Conservation (phyloP, 2,113 vertebrate genomes). For the Sorex araneus region DNA sequence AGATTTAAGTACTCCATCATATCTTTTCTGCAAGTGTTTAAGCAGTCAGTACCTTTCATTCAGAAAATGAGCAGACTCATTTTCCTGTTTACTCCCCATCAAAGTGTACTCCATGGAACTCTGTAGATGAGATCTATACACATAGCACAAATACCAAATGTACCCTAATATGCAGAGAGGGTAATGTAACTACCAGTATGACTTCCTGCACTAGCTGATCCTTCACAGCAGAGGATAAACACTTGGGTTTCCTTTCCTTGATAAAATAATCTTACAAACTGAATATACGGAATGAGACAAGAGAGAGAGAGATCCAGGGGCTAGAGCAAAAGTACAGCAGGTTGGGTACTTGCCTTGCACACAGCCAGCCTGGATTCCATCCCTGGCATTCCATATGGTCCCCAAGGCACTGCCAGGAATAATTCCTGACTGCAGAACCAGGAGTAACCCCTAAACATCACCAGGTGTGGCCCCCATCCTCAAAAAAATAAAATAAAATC, state of each 20-base stretch:
- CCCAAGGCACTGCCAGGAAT: no score
- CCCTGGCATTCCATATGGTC: no score
- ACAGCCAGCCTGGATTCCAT: no score
- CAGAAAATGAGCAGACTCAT: neutral
- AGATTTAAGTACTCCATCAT: constrained; percentile 26
- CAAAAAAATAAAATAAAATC: neutral
- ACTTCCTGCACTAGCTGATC: neutral
- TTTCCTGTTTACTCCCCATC: neutral
- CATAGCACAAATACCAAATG: neutral
- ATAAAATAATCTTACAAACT: neutral
- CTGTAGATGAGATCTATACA: neutral
- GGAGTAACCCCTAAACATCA: no score
- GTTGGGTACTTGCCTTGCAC: no score
- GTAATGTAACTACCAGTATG: neutral
- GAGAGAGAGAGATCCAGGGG: neutral
- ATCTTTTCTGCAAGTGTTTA: constrained; percentile 18
- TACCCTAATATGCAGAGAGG: neutral
- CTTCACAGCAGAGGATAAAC: constrained; percentile 37
- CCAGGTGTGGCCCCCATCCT: no score
- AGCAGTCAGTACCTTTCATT: constrained; percentile 25
- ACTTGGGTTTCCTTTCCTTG: neutral
- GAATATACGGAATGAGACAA: neutral
- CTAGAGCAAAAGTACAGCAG: no score
- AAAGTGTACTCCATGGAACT: neutral
- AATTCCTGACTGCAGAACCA: no score